Base-by-base conservation (phyloP, 2,888 invertebrate genomes). In the Tinea trinotella region DNA sequence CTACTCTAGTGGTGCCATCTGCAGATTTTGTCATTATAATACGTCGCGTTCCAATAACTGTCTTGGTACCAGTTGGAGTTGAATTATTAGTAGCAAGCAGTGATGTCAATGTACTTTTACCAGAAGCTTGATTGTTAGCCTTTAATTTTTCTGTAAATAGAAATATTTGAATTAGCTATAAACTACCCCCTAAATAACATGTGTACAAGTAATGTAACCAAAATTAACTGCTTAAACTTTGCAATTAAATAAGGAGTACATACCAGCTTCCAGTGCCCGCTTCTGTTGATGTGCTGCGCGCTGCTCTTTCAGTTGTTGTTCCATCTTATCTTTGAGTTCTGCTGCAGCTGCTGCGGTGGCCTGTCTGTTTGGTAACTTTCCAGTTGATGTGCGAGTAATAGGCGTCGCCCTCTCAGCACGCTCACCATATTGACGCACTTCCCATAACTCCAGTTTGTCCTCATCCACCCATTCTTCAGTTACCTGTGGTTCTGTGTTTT, bases 391-490 rank as follows among this genome's bases (percentile, higher is more conserved):
- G 80, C 94, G 90, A 69, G 95, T 92, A 70, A 95, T 90, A 74
- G 93, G 92, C 71, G 92, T 91, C 67, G 88, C 88, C 69, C 91
- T 89, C 79, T 91, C 90, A 72, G 86, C 80, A 61, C 88, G 91
- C 74, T 97, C 96, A 17, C 95, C 95, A 71, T 96, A 97, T 65
- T 94, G 92, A 65, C 95, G 95, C 57, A 98, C 97, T 81, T 98
- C 98, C 98, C 98, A 98, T 35, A 99, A 78, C 69, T 98, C 98
- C 46, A 99, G 79, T 70, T 95, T 94, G 61, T 97, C 97, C 76
- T 99, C 98, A 62, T 97, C 96, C 0, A 97, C 93, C 98, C 98
- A 98, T 66, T 95, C 94, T 76, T 98, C 98, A 0, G 93, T 90
- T 69, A 83, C 85, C 85, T 96, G 95, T 0, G 98, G 98, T 70